Evolutionary conservation across 2,113 vertebrate genomes (phyloP), one percentile per base, ranked within the genome.

Genomic region (Caranx melampygus): DNA sequence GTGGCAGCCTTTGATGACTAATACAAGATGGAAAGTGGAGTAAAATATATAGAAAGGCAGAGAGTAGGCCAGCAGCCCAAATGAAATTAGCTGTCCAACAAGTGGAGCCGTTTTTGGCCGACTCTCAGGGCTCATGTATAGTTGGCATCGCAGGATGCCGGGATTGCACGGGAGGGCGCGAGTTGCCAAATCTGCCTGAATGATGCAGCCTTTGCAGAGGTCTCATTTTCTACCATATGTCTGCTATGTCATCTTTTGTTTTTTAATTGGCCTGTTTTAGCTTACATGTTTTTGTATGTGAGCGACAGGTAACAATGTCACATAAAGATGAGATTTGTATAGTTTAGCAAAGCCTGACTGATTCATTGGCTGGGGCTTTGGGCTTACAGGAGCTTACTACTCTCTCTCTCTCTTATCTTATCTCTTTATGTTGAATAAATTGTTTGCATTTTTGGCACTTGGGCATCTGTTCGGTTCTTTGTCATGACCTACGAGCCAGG

Each of bases 71-170:
- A 78, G 70, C 63, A 72, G 71, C 59, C 64, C 37, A 78, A 85
- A 86, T 85, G 4, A 83, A 85, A 90, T 83, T 66, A 85, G 69
- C 72, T 31, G 51, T 78, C 78, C 84, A 87, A 81, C 57, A 75
- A 80, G 55, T 67, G 69, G 57, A 84, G 55, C 55, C 1, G 20
- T 57, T 73, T 75, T 82, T 86, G 87, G 87, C 82, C 74, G 71
- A 18, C 34, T 74, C 73, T 82, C 59, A 0, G 62, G 44, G 60
- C 54, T 31, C 58, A 74, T 60, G 65, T 71, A 79, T 54, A 72
- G 59, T 72, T 76, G 72, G 68, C 58, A 68, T 67, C 55, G 31
- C n/a, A 45, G 68, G 61, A 59, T 11, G 40, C 70, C 11, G 4
- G 35, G 58, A 65, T 66, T 74, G 78, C 60, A 79, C 21, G 34